Evolutionary conservation across 2,888 invertebrate species (phyloP), one percentile per base, ranked within the genome.

Genomic region (Lomographa bimaculata): DNA sequence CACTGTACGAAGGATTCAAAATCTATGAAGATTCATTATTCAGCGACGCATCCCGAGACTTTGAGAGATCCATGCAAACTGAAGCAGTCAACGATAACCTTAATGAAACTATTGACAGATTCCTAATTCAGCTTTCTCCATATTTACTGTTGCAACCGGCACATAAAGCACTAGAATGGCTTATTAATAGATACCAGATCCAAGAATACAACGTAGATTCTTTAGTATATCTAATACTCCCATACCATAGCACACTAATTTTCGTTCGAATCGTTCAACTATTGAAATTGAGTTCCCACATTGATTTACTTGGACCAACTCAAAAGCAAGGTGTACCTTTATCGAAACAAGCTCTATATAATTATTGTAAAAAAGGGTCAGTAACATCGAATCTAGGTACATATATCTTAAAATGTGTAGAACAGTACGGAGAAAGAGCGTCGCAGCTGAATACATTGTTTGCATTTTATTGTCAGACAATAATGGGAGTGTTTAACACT

Each of bases 121-220:
- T 98, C 77, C 81, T 99, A 0, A 77, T 94, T 1, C 90, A 93
- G 18, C 58, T 98, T 2, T 96, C 97, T 1, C 99, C 99, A 0
- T 98, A 97, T 72, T 94, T 99, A 55, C 89, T 97, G 29, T 82
- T 97, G 0, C 95, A 94, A 58, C 92, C 97, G 0, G 75, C 91
- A 0, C 97, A 98, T 54, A 96, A 98, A 86, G 94, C 97, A 1
- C 76, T 99, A 26, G 99, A 99, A 89, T 99, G 98, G 98, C 90
- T 99, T 1, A 93, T 99, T 25, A 92, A 96, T 63, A 92, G 98
- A 55, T 98, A 94, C 71, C 93, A 94, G 52, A 94, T 99, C 45
- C 95, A 99, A 61, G 91, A 95, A 34, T 98, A 95, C 77, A 98
- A 98, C 69, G 92, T 93, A 37, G 93, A 96, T 64, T 93, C 93